A percentile compares a stretch with the other conserved stretches of the same genome.
phyloP scores from a whole-genome alignment of 1,140 invertebrate species.

The Orussus abietinus region DNA sequence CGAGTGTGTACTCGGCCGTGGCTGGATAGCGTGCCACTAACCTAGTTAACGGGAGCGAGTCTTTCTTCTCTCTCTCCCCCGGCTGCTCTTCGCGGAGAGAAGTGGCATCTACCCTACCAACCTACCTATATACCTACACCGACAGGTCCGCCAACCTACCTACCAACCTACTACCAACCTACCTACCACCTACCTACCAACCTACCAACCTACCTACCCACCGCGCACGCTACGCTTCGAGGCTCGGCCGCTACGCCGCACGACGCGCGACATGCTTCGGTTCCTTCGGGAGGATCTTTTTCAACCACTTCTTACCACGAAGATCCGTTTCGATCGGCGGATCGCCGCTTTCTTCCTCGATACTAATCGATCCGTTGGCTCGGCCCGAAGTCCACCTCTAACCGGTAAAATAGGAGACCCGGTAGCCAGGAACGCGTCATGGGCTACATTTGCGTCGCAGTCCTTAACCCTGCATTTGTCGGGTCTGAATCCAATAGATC shows the following conservation, averaged over 20 bases:
- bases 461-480: no score
- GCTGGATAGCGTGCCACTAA: constrained; percentile 48
- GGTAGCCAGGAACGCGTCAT: no score
- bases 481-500: no score
- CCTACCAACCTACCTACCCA: constrained; percentile 13
- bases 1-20: constrained; percentile 42
- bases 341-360: background rate
- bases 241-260: constrained; percentile 15
- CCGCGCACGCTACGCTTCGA: constrained; percentile 22
- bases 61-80: constrained; percentile 39
- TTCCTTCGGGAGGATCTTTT: constrained; percentile 29
- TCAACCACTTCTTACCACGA: constrained; percentile 4
- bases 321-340: constrained; percentile 3
- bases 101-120: constrained; percentile 27
- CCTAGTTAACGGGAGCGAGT: constrained; percentile 49
- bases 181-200: constrained; percentile 10
- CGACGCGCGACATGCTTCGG: constrained; percentile 27
- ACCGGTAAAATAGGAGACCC: no score
- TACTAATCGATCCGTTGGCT: constrained; percentile 5
- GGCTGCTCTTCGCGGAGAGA: constrained; percentile 26
- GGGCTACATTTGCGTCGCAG: no score
- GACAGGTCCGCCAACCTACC: constrained; percentile 20
- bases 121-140: constrained; percentile 12
- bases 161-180: constrained; percentile 22
- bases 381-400: no score